A percentile compares a stretch with the other conserved stretches of the same genome.
These are phyloP conservation scores for Cerceris ruficornis DNA, from an alignment of 2,888 invertebrate species.

Conservation along the genomic window DNA sequence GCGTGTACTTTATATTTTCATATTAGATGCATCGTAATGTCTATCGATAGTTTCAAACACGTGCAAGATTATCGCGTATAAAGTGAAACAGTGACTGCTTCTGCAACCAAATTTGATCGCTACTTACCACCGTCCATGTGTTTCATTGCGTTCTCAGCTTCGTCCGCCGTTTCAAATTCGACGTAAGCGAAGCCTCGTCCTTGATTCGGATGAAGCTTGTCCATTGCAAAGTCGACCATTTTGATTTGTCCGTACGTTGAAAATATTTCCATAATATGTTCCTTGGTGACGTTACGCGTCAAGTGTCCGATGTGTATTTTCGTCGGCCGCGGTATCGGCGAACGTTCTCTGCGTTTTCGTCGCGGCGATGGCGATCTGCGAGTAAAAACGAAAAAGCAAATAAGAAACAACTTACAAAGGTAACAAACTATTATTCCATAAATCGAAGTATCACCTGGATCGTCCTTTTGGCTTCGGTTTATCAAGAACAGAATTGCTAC, in stretches of 20 bases:
- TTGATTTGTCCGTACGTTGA: constrained; percentile 94
- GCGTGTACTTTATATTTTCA: too few relatives aligned
- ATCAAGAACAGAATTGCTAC: constrained; percentile 74
- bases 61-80: too few relatives aligned
- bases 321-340: constrained; percentile 94
- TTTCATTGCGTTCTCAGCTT: constrained; percentile 99
- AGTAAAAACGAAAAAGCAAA: background rate
- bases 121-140: constrained; percentile 97
- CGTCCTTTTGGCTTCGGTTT: constrained; percentile 81
- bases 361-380: constrained; percentile 86
- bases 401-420: constrained; percentile 12
- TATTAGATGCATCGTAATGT: too few relatives aligned
- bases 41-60: too few relatives aligned
- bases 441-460: constrained; percentile 49
- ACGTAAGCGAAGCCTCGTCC: constrained; percentile 98
- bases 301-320: constrained; percentile 97
- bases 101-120: background rate
- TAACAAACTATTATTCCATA: background rate
- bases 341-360: constrained; percentile 89
- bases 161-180: constrained; percentile 95
- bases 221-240: constrained; percentile 93
- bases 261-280: constrained; percentile 95
- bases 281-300: constrained; percentile 95
- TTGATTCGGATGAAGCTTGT: constrained; percentile 93
- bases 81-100: too few relatives aligned